These are phyloP conservation scores for Tauraco hartlaubi DNA, from an alignment of 2,797 vertebrate genomes.

Conservation along the genomic window DNA sequence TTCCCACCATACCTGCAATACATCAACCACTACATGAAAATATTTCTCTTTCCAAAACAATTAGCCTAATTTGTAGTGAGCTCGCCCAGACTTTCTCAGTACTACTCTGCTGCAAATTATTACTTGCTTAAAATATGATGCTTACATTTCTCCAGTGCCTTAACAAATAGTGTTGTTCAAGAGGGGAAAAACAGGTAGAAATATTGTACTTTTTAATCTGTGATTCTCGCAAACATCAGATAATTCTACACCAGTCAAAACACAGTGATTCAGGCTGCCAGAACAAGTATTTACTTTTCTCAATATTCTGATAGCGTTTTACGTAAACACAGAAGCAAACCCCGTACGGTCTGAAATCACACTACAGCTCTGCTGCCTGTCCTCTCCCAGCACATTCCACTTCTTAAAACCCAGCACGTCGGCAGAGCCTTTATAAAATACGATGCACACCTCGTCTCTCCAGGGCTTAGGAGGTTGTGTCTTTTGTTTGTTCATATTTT, in stretches of 20 bases:
- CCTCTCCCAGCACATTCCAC: neutral
- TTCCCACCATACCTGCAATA: constrained; percentile 19
- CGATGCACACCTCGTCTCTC: neutral
- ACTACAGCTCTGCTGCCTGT: neutral
- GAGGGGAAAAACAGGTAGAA: neutral
- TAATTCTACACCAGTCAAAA: constrained; percentile 16
- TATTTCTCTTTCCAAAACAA: constrained; percentile 31
- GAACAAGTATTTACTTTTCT: constrained; percentile 7
- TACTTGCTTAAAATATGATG: neutral
- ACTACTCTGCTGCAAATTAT: neutral
- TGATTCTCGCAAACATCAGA: neutral
- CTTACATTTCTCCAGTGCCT: neutral
- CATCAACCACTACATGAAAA: neutral
- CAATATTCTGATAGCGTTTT: neutral
- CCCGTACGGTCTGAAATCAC: neutral
- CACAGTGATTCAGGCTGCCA: neutral
- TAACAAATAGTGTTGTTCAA: neutral
- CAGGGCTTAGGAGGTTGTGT: neutral
- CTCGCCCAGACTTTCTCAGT: neutral
- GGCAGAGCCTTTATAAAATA: neutral
- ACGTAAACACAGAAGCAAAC: neutral
- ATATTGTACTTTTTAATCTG: neutral
- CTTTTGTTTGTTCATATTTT: neutral
- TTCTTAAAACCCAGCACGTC: neutral
- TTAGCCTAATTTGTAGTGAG: constrained; percentile 5